phyloP scores from a whole-genome alignment of 2,888 invertebrate species.

The Lottia gigantea region DNA sequence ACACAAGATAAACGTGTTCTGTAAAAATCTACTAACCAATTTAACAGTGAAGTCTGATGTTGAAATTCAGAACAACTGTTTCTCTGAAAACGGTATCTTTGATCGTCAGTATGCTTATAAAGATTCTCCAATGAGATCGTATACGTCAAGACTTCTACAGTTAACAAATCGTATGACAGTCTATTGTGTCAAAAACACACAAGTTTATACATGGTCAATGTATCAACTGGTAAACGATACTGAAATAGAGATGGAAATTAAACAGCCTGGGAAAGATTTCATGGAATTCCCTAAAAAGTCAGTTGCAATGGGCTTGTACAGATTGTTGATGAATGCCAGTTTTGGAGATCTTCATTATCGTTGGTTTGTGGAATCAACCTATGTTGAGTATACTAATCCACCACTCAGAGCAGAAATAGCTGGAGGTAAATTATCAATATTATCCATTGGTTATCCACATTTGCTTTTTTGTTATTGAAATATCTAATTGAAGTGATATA shows the following conservation, averaged over 20 bases:
- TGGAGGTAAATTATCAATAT: slow-evolving; percentile 13
- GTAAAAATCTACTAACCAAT: slow-evolving; percentile 11
- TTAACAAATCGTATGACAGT: slow-evolving; percentile 11
- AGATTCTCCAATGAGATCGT: slow-evolving; percentile 12
- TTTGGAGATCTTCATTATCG: neutral
- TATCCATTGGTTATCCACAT: neutral
- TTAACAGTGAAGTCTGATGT: neutral
- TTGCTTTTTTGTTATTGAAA: too few species aligned
- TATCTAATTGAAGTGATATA: too few species aligned
- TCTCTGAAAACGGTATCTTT: slow-evolving; percentile 15
- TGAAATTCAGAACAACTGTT: slow-evolving; percentile 10
- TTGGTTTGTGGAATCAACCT: slow-evolving; percentile 18
- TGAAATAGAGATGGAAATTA: neutral
- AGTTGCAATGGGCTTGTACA: neutral
- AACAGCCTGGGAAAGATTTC: slow-evolving; percentile 3
- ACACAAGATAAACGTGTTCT: slow-evolving; percentile 13
- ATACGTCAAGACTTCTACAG: neutral
- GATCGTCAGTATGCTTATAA: slow-evolving; percentile 17
- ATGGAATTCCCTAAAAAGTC: neutral
- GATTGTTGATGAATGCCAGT: slow-evolving; percentile 11
- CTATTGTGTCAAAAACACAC: slow-evolving; percentile 8
- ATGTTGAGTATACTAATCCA: slow-evolving; percentile 12
- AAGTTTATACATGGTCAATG: slow-evolving; percentile 11
- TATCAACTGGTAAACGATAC: neutral
- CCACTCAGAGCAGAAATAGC: slow-evolving; percentile 13